Evolutionary conservation across 1,140 invertebrate genomes (phyloP), one percentile per base, ranked within the genome.

Genomic region (Aphidius ervi): DNA sequence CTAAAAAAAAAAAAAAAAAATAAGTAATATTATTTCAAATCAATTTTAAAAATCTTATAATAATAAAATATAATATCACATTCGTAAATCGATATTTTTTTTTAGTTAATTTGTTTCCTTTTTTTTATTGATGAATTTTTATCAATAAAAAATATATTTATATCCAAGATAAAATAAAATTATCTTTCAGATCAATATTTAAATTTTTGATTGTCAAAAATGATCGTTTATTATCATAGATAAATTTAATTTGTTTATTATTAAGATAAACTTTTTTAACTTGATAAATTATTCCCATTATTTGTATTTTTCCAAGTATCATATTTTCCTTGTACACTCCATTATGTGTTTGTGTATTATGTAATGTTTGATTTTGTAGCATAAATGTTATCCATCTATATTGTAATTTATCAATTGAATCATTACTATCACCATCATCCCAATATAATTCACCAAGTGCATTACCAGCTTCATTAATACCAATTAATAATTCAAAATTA

Each of bases 401-500:
- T 65, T 83, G 78, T 54, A 81, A 79, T 56, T 84, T 81, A 64
- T 85, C 79, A 63, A 85, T 80, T 1, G 84, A 82, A 72, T 87
- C 87, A 88, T 73, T 6, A 47, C 82, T 85, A 54, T 90, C 87
- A 2, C 89, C 90, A 68, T 91, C 88, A 72, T 93, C 90, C 88
- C 88, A 91, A 73, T 86, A 91, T 0, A 92, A 76, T 68, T 86
- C 78, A 46, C 90, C 90, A 41, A 43, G 62, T 4, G 88, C 88
- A 56, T 70, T 69, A 72, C 87, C 82, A 2, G 86, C 75, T 5
- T 9, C 20, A 4, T 31, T 9, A 10, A 53, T 40, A 2, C 83
- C 83, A 5, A 85, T 83, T 3, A 88, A 48, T 9, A 93, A 72
- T 59, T 85, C 82, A 48, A 81, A 76, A 57, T 82, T 79, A 48